Evolutionary conservation across 2,797 vertebrate species (phyloP).

Genomic region (Pelodytes ibericus): DNA sequence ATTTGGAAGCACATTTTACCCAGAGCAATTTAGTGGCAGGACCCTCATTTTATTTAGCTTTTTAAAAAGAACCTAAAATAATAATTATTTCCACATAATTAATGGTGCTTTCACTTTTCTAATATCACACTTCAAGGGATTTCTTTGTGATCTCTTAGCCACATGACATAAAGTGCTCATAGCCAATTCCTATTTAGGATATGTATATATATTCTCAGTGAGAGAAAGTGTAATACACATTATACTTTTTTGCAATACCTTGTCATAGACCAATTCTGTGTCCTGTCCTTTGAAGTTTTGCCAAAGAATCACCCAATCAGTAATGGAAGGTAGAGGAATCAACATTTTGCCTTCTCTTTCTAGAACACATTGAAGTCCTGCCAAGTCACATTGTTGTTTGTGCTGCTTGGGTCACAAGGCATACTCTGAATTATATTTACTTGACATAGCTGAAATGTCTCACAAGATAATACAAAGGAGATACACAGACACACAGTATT

Average conservation of each 20-base stretch:
- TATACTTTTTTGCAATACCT: slow-evolving; percentile 6
- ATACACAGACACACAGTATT: too few species aligned
- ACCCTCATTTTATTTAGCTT: too few species aligned
- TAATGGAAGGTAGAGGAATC: slow-evolving; percentile 19
- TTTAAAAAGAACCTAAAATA: too few species aligned
- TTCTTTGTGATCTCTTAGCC: neutral
- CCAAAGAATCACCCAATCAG: slow-evolving; percentile 11
- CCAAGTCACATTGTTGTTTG: slow-evolving; percentile 37
- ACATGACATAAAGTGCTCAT: neutral
- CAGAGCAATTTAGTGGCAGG: too few species aligned
- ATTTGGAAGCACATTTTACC: too few species aligned
- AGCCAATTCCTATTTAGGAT: neutral
- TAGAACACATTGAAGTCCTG: slow-evolving; percentile 25
- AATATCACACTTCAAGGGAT: too few species aligned
- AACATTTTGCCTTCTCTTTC: slow-evolving; percentile 25
- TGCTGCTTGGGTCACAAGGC: slow-evolving; percentile 24
- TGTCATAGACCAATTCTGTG: slow-evolving; percentile 11
- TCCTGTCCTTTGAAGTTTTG: slow-evolving; percentile 6
- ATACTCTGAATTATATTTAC: slow-evolving; percentile 12
- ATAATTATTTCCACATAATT: too few species aligned
- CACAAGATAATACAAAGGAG: neutral
- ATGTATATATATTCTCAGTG: neutral
- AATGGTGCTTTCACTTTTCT: too few species aligned
- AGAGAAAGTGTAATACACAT: neutral
- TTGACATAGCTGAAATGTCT: neutral